phyloP scores from a whole-genome alignment of 2,113 vertebrate genomes.

The Antigone vipio region DNA sequence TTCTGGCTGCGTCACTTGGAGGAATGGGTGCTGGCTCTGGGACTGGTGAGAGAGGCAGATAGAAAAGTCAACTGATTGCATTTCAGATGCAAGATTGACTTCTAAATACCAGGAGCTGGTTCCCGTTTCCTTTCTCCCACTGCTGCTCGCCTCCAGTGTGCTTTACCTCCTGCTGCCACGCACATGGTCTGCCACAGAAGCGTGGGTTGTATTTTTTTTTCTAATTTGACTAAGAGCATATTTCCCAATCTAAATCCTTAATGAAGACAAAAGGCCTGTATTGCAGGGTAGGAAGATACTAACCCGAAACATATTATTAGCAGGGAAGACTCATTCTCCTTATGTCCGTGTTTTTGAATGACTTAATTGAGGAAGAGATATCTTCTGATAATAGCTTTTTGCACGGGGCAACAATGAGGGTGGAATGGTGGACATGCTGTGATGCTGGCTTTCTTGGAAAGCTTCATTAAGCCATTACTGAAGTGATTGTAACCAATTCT shows the following conservation, averaged over 20 bases:
- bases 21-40: neutral
- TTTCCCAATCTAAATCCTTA: slow-evolving; percentile 46
- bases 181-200: slow-evolving; percentile 23
- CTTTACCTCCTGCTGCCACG: slow-evolving; percentile 43
- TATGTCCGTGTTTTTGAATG: slow-evolving; percentile 39
- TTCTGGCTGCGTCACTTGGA: neutral
- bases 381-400: slow-evolving; percentile 2
- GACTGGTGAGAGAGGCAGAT: neutral
- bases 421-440: neutral
- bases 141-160: neutral
- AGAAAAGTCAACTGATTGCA: neutral
- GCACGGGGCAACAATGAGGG: neutral
- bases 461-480: neutral
- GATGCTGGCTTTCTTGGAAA: neutral
- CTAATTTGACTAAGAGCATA: slow-evolving; percentile 36
- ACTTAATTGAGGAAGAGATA: slow-evolving; percentile 20
- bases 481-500: neutral
- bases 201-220: slow-evolving; percentile 23
- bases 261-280: slow-evolving; percentile 51
- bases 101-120: slow-evolving; percentile 3
- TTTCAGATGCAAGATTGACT: neutral
- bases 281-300: slow-evolving; percentile 16
- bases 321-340: slow-evolving; percentile 39
- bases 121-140: slow-evolving; percentile 36
- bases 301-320: slow-evolving; percentile 34